phyloP scores from a whole-genome alignment of 2,113 vertebrate species.

The Ia io region DNA sequence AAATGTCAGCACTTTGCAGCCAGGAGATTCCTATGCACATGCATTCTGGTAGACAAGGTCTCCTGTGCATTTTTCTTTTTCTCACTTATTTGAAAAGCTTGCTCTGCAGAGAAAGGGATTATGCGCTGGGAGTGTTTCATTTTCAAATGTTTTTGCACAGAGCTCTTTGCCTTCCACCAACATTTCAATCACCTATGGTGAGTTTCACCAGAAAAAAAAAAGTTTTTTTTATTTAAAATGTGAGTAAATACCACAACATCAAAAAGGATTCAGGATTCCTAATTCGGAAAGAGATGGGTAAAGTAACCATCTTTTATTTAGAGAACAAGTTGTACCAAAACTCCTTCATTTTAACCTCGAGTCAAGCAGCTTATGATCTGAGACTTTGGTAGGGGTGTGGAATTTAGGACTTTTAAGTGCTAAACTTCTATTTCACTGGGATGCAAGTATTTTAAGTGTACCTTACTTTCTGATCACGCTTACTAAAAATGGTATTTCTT shows the following conservation, averaged over 20 bases:
- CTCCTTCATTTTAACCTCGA: neutral
- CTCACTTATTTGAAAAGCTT: conserved; percentile 42
- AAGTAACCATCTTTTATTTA: neutral
- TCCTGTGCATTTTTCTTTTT: neutral
- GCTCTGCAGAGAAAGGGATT: conserved; percentile 14
- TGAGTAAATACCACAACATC: neutral
- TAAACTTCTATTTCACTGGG: conserved; percentile 1
- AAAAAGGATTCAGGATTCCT: neutral
- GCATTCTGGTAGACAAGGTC: neutral
- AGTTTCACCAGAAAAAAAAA: conserved; percentile 3
- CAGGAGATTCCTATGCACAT: neutral
- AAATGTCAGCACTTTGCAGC: conserved; percentile 19
- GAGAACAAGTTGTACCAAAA: conserved; percentile 15
- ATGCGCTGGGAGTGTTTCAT: conserved; percentile 54
- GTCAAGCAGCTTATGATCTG: neutral
- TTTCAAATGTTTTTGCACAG: conserved; percentile 60
- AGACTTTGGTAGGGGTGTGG: neutral
- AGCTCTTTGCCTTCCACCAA: conserved; percentile 28
- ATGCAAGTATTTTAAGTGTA: neutral
- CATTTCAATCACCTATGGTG: neutral
- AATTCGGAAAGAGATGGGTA: neutral
- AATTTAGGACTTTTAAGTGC: neutral
- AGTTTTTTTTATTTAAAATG: neutral
- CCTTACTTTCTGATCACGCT: conserved; percentile 1
- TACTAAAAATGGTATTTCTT: neutral